phyloP scores from a whole-genome alignment of 2,113 vertebrate species.

The Harpagus bidentatus region DNA sequence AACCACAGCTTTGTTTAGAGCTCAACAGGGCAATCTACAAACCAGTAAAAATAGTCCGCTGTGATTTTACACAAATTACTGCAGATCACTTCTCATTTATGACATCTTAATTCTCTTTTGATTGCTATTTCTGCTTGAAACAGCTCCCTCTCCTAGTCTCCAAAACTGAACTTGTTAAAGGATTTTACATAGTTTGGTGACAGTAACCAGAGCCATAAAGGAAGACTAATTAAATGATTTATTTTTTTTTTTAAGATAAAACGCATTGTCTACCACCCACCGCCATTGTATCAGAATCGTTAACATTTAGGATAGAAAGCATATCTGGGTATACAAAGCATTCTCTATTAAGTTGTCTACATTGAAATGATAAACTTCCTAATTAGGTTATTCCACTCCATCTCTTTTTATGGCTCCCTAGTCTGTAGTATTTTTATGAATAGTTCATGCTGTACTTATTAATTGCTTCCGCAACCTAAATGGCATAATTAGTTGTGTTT shows the following conservation, averaged over 20 bases:
- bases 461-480: background rate
- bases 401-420: background rate
- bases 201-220: background rate
- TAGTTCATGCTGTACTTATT: constrained; percentile 9
- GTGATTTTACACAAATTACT: background rate
- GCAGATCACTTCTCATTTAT: background rate
- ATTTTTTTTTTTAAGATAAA: background rate
- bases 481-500: constrained; percentile 18
- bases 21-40: background rate
- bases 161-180: background rate
- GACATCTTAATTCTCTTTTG: background rate
- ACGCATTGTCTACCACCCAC: background rate
- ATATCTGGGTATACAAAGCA: background rate
- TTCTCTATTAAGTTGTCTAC: background rate
- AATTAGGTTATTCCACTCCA: background rate
- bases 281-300: background rate
- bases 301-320: background rate
- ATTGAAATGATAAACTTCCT: background rate
- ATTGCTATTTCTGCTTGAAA: background rate
- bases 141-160: background rate
- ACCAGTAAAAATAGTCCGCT: background rate
- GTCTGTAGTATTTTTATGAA: constrained; percentile 8
- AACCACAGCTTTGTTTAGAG: background rate
- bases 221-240: background rate
- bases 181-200: background rate